Percentiles rank a stretch among this genome's conserved stretches.
phyloP scores from a whole-genome alignment of 2,113 vertebrate species.

The Suncus etruscus region DNA sequence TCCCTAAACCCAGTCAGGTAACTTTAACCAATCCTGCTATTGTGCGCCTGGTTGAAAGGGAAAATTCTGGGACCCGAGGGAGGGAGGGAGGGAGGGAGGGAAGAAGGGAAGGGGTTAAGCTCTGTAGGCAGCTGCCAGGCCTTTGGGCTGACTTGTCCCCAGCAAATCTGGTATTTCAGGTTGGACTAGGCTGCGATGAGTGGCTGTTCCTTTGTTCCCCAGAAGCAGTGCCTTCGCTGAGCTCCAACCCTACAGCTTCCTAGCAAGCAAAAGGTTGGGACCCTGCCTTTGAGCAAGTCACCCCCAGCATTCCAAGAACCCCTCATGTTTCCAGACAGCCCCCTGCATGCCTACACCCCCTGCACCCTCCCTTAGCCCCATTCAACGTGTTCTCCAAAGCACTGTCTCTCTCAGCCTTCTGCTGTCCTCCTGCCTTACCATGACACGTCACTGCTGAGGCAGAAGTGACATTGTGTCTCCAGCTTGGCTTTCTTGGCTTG shows the following conservation, averaged over 20 bases:
- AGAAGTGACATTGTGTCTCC: not conserved
- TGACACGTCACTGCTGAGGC: not conserved
- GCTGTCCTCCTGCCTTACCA: not conserved
- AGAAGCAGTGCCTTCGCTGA: not conserved
- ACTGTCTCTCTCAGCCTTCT: no score
- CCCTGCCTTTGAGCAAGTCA: no score
- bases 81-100: slow-evolving; percentile 74
- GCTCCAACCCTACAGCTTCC: no score
- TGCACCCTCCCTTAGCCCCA: not conserved
- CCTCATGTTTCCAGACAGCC: not conserved
- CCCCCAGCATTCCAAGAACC: no score
- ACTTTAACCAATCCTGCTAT: no score
- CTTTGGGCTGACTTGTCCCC: slow-evolving; percentile 80
- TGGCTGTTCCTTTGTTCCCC: slow-evolving; percentile 81
- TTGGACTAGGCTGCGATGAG: slow-evolving; percentile 82
- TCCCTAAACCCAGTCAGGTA: no score
- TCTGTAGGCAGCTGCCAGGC: slow-evolving; percentile 70
- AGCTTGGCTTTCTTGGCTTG: no score
- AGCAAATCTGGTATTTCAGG: slow-evolving; percentile 89
- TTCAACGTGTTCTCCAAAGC: no score
- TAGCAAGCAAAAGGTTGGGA: no score
- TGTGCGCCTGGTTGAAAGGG: not conserved
- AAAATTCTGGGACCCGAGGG: not conserved
- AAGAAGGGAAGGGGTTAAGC: slow-evolving; percentile 86
- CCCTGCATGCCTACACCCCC: not conserved